Evolutionary conservation across 2,113 vertebrate genomes (phyloP), one percentile per base, ranked within the genome.

Genomic region (Lota lota): DNA sequence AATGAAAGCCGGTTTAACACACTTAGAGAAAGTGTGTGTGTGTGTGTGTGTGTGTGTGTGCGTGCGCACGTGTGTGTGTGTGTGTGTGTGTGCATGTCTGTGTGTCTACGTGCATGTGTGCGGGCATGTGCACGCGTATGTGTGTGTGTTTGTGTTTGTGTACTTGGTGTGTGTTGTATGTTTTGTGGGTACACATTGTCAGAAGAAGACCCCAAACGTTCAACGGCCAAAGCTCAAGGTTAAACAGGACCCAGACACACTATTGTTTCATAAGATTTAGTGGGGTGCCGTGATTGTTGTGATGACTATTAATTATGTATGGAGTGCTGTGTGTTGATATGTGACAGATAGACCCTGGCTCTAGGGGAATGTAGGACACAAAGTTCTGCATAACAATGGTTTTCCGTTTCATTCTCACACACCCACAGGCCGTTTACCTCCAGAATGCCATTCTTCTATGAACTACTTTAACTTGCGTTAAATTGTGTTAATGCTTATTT

Each of bases 351-450:
- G 86, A 83, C 85, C 70, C 76, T 59, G 69, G 54, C 77, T 83
- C 78, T 68, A 61, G 54, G 84, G 75, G 84, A 89, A 90, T 90
- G 88, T 89, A 88, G 88, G 88, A 82, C 89, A 90, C 81, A 83
- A 75, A 36, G 74, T 86, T 88, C 80, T 85, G 86, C 87, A 89
- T 89, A 88, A 89, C 89, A 89, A 89, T 88, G 63, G 88, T 79
- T 73, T 80, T 77, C 73, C 20, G 79, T 84, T 84, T 67, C 61
- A 77, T 82, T 88, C 85, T 89, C 87, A 83, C 72, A 76, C 21
- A 50, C 67, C 78, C 84, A 77, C 58, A 84, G 74, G 68, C 79
- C 33, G 67, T 80, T 83, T 79, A 78, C 64, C 63, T 70, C 62
- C 59, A 65, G 68, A 71, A 53, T 63, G 67, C 57, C 73, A 56